Evolutionary conservation across 2,888 invertebrate species (phyloP), one percentile per base, ranked within the genome.

Genomic region (Amorpha juglandis): DNA sequence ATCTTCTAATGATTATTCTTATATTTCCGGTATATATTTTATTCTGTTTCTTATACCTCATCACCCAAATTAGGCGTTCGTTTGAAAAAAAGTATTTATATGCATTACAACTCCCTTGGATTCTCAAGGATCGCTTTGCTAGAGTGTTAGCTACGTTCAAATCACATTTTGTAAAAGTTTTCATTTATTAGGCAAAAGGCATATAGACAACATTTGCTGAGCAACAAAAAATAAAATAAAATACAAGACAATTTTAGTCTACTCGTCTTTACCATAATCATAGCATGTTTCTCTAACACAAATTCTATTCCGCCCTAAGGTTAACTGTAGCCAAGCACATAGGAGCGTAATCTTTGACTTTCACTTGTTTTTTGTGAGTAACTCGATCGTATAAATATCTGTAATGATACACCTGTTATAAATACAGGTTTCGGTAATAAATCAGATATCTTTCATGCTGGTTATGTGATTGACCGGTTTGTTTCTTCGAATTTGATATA

Each of bases 301-400:
- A 58, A 58, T 21, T 64, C 47, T 58, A 47, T 35, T 71, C 51
- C 21, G 48, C 64, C 64, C 64, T 65, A 58, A 58, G 64, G 58
- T 65, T 64, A 64, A 64, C 8, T 52, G 51, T 35, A 62, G 50
- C 58, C 45, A 62, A 63, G 38, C 70, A 74, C 52, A 14, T 74
- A 69, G 63, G 70, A 70, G 65, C 45, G 53, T 77, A 64, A 76
- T 75, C 72, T 77, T 74, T 67, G 70, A 82, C 86, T 86, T 86
- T 86, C 86, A 80, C 86, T 83, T 77, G 70, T 67, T 72, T 76
- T 79, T 71, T 74, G 78, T 73, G 72, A 72, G 77, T 76, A 80
- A 79, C 77, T 81, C 78, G 77, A 76, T 55, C 21, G 47, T 21
- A 35, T 35, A 55, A n/a, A n/a, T n/a, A n/a, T n/a, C n/a, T n/a